Evolutionary conservation across 2,113 vertebrate genomes (phyloP).

Genomic region (cattle (Bos taurus)): ARS-UCD2.0 NC_037344.1:55608501-55609000

Average conservation of each 20-base stretch:
- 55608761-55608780: slow-evolving; percentile 1
- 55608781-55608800: slow-evolving; percentile 13
- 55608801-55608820: background rate
- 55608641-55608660: background rate
- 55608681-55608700: background rate
- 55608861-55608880: background rate
- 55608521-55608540: background rate
- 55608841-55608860: background rate
- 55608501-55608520: background rate
- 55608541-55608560: background rate
- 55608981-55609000: background rate
- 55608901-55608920: slow-evolving; percentile 4
- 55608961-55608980: background rate
- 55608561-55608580: background rate
- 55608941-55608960: background rate
- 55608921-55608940: background rate
- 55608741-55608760: background rate
- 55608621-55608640: background rate
- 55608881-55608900: background rate
- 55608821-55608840: background rate
- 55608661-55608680: background rate
- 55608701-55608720: background rate
- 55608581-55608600: background rate
- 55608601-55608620: background rate
- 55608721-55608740: background rate